Evolutionary conservation across 2,888 invertebrate genomes (phyloP), one percentile per base, ranked within the genome.

Genomic region (Euspilapteryx auroguttella): DNA sequence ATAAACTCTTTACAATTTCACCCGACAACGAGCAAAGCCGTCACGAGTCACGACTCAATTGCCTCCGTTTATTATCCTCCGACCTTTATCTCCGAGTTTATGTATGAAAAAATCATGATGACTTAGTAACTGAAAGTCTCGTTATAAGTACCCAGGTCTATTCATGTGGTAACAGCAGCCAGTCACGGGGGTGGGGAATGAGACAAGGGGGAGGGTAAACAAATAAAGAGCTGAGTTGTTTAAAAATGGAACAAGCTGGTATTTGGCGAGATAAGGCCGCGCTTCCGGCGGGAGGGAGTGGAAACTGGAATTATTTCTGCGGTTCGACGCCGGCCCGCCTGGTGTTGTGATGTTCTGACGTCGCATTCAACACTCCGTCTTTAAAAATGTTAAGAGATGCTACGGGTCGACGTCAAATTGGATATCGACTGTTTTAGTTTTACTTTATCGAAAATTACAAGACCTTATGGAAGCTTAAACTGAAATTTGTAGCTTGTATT

Each of bases 201-300:
- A 35, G 34, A 39, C 40, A 44, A 49, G 45, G 45, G 41, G 44
- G 37, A 54, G 54, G 47, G 57, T 63, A 58, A 62, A 63, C 62
- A 73, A 73, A 71, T 69, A 75, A 73, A 69, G 65, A 68, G 64
- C 62, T 45, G 71, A 71, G 59, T 75, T 75, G 71, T 75, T 75
- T 75, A 75, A 75, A 75, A 75, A 68, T 64, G 63, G 63, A 61
- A 68, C 65, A 68, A 75, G 69, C 68, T 66, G 64, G 69, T 68
- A 66, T 71, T 65, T 61, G 45, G 55, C 44, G 49, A 42, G 49
- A 71, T 75, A 75, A 75, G 75, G 75, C 71, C 65, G 69, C 57
- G 68, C 65, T 75, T 75, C 75, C 75, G 71, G 44, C 56, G 57
- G 49, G 55, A 49, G 59, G 56, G 61, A 50, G 50, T 47, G 40